These are phyloP conservation scores for Gymnarchus niloticus DNA, from an alignment of 2,113 vertebrate species.

Conservation along the genomic window DNA sequence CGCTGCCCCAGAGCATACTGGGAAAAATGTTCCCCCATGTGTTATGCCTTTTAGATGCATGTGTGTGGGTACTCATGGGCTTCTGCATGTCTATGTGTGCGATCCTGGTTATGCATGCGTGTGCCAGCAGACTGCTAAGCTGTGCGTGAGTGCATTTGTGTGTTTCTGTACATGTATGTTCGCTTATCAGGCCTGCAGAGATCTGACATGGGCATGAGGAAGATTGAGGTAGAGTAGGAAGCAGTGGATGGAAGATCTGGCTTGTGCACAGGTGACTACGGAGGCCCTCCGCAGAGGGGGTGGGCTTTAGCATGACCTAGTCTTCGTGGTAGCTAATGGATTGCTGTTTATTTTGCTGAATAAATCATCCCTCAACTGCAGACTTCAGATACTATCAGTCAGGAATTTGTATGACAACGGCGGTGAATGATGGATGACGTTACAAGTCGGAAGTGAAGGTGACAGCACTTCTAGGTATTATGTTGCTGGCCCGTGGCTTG, in stretches of 20 bases:
- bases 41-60: background rate
- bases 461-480: background rate
- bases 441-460: background rate
- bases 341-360: background rate
- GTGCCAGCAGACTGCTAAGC: background rate
- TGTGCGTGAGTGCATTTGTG: background rate
- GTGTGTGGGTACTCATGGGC: background rate
- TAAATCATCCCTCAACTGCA: background rate
- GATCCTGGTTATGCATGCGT: background rate
- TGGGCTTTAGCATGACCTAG: background rate
- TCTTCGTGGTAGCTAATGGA: background rate
- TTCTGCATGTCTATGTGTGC: background rate
- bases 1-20: background rate
- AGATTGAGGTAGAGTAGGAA: background rate
- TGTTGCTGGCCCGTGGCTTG: background rate
- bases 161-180: background rate
- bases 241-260: background rate
- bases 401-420: background rate
- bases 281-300: background rate
- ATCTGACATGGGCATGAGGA: background rate
- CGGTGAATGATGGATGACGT: background rate
- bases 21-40: background rate
- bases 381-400: background rate
- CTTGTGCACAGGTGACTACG: background rate
- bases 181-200: slow-evolving; percentile 7